These are phyloP conservation scores for Periophthalmus modestus DNA, from an alignment of 2,113 vertebrate species.

Conservation along the genomic window DNA sequence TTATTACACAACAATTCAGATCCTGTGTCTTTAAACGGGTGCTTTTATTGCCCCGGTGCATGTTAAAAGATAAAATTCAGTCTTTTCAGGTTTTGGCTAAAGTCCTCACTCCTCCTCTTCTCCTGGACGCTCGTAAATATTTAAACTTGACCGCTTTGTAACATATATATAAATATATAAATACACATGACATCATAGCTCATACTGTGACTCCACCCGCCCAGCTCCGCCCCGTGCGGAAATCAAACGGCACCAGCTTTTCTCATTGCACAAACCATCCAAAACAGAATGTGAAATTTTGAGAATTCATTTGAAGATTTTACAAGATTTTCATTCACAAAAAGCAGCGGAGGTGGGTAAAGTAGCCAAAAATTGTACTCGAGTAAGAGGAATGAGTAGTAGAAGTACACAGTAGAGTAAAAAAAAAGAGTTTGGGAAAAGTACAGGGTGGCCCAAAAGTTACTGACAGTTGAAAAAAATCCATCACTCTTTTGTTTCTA, in stretches of 20 bases:
- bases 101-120: slow-evolving; percentile 13
- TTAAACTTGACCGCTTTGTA: slow-evolving; percentile 1
- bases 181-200: no score
- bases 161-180: background rate
- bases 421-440: no score
- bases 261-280: slow-evolving; percentile 13
- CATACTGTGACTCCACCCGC: background rate
- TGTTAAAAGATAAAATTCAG: background rate
- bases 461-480: no score
- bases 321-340: background rate
- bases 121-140: slow-evolving; percentile 15
- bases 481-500: no score
- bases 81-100: background rate
- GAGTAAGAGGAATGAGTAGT: no score
- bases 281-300: background rate
- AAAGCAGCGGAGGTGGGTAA: no score
- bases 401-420: no score
- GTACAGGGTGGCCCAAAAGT: no score
- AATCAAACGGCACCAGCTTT: slow-evolving; percentile 22
- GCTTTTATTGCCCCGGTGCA: background rate
- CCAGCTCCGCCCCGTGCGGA: no score
- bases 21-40: background rate
- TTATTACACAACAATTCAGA: no score
- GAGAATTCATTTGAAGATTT: background rate
- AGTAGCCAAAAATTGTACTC: no score